A percentile compares a stretch with the other conserved stretches of the same genome.
Conservation (phyloP, 1,140 invertebrate species). For the Sarcophaga bullata region DNA sequence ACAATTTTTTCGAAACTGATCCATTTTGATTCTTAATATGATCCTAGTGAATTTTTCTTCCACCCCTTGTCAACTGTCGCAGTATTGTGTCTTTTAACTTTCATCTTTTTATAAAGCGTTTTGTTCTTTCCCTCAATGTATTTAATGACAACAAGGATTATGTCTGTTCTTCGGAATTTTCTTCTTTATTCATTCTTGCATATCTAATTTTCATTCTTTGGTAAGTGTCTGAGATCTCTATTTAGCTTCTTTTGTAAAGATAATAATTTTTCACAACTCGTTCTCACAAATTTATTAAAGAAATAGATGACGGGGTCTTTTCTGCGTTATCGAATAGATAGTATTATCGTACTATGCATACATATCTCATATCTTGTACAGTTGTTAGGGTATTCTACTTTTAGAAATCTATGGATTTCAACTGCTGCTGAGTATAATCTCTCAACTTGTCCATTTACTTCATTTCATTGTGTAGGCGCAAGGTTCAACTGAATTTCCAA, state of each 20-base stretch:
- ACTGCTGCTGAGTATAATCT: neutral
- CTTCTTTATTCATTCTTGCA: neutral
- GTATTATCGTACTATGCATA: neutral
- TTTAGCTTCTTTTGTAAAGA: neutral
- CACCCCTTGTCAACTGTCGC: conserved; percentile 7
- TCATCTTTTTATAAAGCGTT: too few relatives aligned
- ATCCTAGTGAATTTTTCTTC: neutral
- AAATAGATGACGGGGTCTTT: neutral
- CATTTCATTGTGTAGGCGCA: too few relatives aligned
- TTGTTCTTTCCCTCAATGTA: too few relatives aligned
- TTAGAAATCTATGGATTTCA: neutral
- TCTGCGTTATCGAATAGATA: neutral
- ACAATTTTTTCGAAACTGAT: too few relatives aligned
- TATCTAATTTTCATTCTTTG: too few relatives aligned
- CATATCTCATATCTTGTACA: neutral
- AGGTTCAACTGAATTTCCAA: too few relatives aligned
- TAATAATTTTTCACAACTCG: neutral
- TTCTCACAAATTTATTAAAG: neutral
- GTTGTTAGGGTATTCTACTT: too few relatives aligned
- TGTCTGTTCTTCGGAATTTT: neutral
- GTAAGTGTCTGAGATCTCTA: too few relatives aligned
- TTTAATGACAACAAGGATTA: neutral
- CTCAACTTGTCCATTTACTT: neutral
- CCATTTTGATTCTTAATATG: neutral
- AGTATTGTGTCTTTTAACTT: neutral